These are phyloP conservation scores for Cyclophora punctaria DNA, from an alignment of 2,888 invertebrate species.

Conservation along the genomic window DNA sequence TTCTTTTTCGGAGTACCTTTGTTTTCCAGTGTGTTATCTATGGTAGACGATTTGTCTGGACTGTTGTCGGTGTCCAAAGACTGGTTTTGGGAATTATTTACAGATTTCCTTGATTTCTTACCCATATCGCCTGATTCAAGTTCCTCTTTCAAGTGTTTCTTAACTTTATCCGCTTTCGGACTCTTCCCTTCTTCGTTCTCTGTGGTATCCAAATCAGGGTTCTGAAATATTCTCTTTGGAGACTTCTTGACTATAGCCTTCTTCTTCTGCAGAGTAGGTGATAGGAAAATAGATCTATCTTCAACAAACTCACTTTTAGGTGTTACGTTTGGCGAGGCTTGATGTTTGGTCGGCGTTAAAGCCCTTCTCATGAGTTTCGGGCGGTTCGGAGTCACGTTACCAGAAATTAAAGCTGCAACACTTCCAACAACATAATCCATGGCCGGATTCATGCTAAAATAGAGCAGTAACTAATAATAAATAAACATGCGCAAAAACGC, in stretches of 20 bases:
- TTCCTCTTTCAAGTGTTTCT: constrained; percentile 54
- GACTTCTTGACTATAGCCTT: constrained; percentile 65
- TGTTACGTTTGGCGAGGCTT: constrained; percentile 59
- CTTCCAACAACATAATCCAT: constrained; percentile 76
- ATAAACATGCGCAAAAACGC: constrained; percentile 19
- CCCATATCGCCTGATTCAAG: constrained; percentile 31
- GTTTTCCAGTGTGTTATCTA: not conserved
- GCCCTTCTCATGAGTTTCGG: constrained; percentile 58
- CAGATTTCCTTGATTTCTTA: constrained; percentile 15
- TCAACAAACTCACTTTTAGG: constrained; percentile 60
- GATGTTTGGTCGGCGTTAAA: constrained; percentile 62
- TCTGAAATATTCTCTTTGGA: constrained; percentile 64
- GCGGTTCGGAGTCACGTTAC: constrained; percentile 72
- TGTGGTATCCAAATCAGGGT: constrained; percentile 46
- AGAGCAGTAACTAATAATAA: constrained; percentile 5
- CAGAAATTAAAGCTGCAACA: constrained; percentile 75
- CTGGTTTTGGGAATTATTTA: constrained; percentile 15
- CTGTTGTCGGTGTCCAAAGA: constrained; percentile 9
- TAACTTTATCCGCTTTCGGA: constrained; percentile 59
- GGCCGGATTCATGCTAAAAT: constrained; percentile 4
- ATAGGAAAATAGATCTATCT: constrained; percentile 60
- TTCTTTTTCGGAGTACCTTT: not conserved
- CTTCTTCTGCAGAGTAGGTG: constrained; percentile 61
- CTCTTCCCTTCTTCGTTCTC: constrained; percentile 41
- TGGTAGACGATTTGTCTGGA: not conserved